These are phyloP conservation scores for Agrenia bidenticulata DNA, from an alignment of 2,888 invertebrate genomes.

Conservation along the genomic window DNA sequence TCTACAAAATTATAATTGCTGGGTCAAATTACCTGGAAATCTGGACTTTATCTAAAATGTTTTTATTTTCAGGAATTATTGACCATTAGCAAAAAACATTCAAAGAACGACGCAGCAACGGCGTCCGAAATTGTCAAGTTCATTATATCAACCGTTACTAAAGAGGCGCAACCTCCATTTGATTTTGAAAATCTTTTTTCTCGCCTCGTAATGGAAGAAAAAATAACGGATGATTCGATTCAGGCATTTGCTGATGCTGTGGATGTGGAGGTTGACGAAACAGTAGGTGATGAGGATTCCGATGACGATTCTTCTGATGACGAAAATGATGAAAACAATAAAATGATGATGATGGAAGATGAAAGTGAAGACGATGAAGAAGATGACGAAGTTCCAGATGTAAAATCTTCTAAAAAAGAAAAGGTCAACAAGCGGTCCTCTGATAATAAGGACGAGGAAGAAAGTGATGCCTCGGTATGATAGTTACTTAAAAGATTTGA, in stretches of 20 bases:
- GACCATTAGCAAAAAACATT: constrained; percentile 19
- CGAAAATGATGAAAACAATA: constrained; percentile 27
- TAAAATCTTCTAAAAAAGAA: constrained; percentile 6
- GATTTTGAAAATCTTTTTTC: constrained; percentile 36
- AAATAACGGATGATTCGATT: constrained; percentile 33
- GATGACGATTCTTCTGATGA: constrained; percentile 26
- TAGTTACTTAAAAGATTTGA: not conserved
- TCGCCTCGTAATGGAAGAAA: constrained; percentile 31
- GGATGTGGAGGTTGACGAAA: constrained; percentile 31
- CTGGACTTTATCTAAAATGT: too few species aligned
- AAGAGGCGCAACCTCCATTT: constrained; percentile 28
- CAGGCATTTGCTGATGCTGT: constrained; percentile 37
- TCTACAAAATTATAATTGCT: not conserved
- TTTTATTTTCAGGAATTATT: constrained; percentile 25
- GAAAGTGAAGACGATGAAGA: constrained; percentile 13
- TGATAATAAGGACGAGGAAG: constrained; percentile 13
- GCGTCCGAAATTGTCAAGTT: constrained; percentile 20
- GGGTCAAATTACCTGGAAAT: too few species aligned
- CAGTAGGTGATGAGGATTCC: constrained; percentile 22
- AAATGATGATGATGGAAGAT: constrained; percentile 12
- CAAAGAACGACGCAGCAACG: constrained; percentile 17
- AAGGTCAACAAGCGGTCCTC: not conserved
- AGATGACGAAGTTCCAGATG: constrained; percentile 10
- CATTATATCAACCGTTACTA: constrained; percentile 13
- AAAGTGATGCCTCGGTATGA: constrained; percentile 14